These are phyloP conservation scores for Aramus guarauna DNA, from an alignment of 2,113 vertebrate species.

Conservation along the genomic window DNA sequence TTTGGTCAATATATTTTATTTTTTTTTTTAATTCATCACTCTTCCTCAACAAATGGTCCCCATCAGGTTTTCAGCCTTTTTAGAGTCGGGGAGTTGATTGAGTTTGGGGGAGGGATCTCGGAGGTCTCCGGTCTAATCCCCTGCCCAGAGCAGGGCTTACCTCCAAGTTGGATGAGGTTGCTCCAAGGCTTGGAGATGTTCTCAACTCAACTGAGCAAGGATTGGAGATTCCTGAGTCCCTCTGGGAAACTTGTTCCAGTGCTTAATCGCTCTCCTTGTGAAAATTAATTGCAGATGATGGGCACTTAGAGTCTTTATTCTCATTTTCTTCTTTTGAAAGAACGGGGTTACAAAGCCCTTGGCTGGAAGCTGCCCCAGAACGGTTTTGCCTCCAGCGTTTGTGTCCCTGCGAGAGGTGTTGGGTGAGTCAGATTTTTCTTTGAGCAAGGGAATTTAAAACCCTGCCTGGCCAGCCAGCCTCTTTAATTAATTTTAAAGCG, in stretches of 20 bases:
- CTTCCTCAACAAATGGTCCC: neutral
- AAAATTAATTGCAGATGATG: neutral
- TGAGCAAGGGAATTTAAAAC: neutral
- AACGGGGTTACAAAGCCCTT: neutral
- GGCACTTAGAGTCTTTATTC: neutral
- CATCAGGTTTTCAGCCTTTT: neutral
- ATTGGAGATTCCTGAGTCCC: neutral
- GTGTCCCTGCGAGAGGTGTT: neutral
- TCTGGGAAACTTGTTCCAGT: neutral
- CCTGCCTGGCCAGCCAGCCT: neutral
- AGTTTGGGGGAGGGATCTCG: neutral
- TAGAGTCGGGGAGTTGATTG: fast-evolving
- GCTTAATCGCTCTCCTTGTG: neutral
- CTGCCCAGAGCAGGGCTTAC: neutral
- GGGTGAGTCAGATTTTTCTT: neutral
- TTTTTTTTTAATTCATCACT: neutral
- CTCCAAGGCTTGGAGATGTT: neutral
- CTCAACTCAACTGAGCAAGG: neutral
- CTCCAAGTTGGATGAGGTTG: neutral
- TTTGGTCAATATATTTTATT: neutral
- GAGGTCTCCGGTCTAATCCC: neutral
- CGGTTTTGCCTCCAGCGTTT: neutral
- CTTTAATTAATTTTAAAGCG: slow-evolving; percentile 41
- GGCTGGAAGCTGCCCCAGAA: neutral
- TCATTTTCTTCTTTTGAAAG: neutral